These are phyloP conservation scores for Blastobasis adustella DNA, from an alignment of 2,888 invertebrate species.

Conservation along the genomic window DNA sequence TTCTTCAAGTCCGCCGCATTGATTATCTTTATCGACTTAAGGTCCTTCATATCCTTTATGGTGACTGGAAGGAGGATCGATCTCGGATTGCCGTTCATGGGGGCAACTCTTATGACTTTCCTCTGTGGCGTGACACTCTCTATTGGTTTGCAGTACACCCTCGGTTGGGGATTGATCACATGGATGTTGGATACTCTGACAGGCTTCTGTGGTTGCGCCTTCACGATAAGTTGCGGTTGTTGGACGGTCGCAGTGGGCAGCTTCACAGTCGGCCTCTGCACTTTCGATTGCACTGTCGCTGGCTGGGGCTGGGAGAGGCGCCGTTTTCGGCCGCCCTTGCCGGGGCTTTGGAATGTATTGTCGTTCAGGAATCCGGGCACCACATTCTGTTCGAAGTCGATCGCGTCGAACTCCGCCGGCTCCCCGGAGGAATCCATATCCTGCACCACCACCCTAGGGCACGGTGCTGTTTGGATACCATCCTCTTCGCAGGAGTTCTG, in stretches of 20 bases:
- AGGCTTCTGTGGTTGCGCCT: slow-evolving; percentile 61
- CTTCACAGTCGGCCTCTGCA: slow-evolving; percentile 55
- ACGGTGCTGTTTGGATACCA: slow-evolving; percentile 43
- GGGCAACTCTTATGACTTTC: slow-evolving; percentile 59
- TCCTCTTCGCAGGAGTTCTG: slow-evolving; percentile 63
- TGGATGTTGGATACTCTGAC: slow-evolving; percentile 63
- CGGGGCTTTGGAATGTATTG: slow-evolving; percentile 59
- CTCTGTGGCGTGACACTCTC: slow-evolving; percentile 59
- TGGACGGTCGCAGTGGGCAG: slow-evolving; percentile 36
- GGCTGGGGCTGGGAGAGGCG: slow-evolving; percentile 59
- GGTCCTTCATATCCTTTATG: slow-evolving; percentile 80
- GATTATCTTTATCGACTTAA: slow-evolving; percentile 82
- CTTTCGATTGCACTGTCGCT: slow-evolving; percentile 53
- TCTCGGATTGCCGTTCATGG: slow-evolving; percentile 72
- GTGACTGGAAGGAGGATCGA: slow-evolving; percentile 83
- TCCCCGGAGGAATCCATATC: slow-evolving; percentile 43
- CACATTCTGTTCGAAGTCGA: slow-evolving; percentile 60
- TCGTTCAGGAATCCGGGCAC: slow-evolving; percentile 63
- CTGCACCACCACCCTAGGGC: slow-evolving; percentile 50
- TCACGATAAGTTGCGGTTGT: slow-evolving; percentile 61
- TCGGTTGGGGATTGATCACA: slow-evolving; percentile 55
- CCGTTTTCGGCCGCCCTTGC: slow-evolving; percentile 57
- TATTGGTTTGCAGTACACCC: slow-evolving; percentile 64
- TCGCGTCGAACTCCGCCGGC: slow-evolving; percentile 45
- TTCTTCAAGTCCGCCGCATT: slow-evolving; percentile 77